phyloP scores from a whole-genome alignment of 2,888 invertebrate species.

The Tridacna crocea region DNA sequence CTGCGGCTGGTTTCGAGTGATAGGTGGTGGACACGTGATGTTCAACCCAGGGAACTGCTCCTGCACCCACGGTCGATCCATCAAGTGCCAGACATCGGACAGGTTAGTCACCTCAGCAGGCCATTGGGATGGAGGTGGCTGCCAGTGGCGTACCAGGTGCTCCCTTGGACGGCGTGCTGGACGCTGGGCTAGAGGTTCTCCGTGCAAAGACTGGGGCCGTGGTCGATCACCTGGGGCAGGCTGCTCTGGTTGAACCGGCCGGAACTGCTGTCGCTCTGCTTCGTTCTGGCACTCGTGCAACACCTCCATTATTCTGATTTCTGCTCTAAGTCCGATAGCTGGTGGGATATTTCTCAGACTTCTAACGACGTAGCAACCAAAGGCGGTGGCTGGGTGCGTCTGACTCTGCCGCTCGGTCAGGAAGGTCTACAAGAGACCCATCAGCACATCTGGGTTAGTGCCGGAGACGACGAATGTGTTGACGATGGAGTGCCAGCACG shows the following conservation, averaged over 20 bases:
- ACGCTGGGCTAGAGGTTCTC: conserved; percentile 45
- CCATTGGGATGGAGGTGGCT: conserved; percentile 40
- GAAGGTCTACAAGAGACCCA: conserved; percentile 42
- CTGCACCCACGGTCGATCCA: conserved; percentile 45
- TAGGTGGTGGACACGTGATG: conserved; percentile 26
- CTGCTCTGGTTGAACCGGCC: conserved; percentile 29
- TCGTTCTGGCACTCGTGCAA: conserved; percentile 47
- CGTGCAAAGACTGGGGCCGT: conserved; percentile 16
- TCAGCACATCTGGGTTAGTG: conserved; percentile 32
- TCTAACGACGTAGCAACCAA: conserved; percentile 22
- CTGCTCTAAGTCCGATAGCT: conserved; percentile 39
- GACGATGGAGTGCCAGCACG: conserved; percentile 33
- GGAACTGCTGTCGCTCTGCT: conserved; percentile 36
- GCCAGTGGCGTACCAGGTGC: conserved; percentile 28
- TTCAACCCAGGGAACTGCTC: conserved; percentile 35
- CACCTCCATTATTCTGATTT: conserved; percentile 35
- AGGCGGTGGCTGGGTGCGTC: conserved; percentile 32
- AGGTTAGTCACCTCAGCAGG: conserved; percentile 35
- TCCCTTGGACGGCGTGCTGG: conserved; percentile 31
- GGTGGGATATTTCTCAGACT: conserved; percentile 40
- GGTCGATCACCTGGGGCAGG: conserved; percentile 25
- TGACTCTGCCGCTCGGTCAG: conserved; percentile 35
- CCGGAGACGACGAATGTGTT: conserved; percentile 38
- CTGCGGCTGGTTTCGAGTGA: conserved; percentile 15
- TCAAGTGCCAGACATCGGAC: conserved; percentile 37